Conservation (phyloP, 2,113 vertebrate genomes). For the Hylia prasina region DNA sequence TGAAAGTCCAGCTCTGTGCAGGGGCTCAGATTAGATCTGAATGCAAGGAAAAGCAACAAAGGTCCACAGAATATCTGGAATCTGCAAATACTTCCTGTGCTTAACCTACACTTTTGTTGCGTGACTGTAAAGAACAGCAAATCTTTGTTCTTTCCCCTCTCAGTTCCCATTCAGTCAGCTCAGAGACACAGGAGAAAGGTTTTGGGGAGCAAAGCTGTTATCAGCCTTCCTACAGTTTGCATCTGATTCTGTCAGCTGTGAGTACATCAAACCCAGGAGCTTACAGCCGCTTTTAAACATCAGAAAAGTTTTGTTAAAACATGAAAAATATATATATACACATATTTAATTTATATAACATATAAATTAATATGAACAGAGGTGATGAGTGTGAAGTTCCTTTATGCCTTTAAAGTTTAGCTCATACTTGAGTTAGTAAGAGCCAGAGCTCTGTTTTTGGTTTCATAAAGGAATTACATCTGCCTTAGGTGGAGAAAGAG, state of each 20-base stretch:
- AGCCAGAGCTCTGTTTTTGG: not conserved
- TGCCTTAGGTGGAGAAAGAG: not conserved
- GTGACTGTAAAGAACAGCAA: slow-evolving; percentile 59
- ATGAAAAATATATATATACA: no score
- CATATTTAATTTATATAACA: not conserved
- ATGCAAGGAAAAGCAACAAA: slow-evolving; percentile 68
- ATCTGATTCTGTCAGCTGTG: not conserved
- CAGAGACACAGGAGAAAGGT: slow-evolving; percentile 19
- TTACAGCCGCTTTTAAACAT: not conserved
- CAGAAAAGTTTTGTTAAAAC: not conserved
- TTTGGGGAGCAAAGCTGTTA: slow-evolving; percentile 35
- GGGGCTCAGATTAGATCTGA: slow-evolving; percentile 51
- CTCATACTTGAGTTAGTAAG: not conserved
- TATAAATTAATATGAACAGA: not conserved
- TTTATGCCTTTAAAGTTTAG: not conserved
- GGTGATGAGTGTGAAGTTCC: not conserved
- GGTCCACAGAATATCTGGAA: slow-evolving; percentile 55
- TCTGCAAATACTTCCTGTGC: slow-evolving; percentile 60
- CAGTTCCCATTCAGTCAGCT: not conserved
- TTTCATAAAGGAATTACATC: not conserved
- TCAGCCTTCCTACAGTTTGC: slow-evolving; percentile 47
- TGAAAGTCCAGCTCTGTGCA: slow-evolving; percentile 42
- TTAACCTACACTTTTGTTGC: slow-evolving; percentile 57
- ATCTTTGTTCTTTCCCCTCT: slow-evolving; percentile 51
- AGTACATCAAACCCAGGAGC: not conserved